phyloP scores from a whole-genome alignment of 1,140 invertebrate genomes.

The Diploscapter pachys region DNA sequence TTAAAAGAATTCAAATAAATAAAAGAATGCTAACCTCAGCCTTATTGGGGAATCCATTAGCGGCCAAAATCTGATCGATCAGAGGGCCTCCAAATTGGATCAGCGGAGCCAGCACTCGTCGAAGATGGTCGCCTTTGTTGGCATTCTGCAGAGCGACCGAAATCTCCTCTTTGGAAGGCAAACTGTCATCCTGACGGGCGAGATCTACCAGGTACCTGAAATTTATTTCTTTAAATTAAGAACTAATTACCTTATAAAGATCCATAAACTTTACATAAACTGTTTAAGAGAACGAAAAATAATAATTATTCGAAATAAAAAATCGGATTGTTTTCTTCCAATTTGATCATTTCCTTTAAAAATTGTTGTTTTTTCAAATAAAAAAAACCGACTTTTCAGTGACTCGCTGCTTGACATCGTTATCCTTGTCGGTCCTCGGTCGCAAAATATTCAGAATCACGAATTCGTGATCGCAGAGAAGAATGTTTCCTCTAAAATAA shows the following conservation, averaged over 20 bases:
- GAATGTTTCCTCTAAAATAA: slow-evolving; percentile 85
- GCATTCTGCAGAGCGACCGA: slow-evolving; percentile 61
- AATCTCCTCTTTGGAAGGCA: slow-evolving; percentile 46
- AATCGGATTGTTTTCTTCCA: not conserved
- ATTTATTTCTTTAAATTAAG: not conserved
- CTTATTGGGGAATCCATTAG: slow-evolving; percentile 3
- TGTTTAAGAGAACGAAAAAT: not conserved
- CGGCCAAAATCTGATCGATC: slow-evolving; percentile 79
- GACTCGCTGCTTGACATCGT: slow-evolving; percentile 85
- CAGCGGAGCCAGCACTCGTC: slow-evolving; percentile 80
- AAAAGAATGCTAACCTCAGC: not conserved
- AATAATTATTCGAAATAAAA: too few relatives aligned
- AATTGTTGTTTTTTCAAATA: not conserved
- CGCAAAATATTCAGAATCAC: slow-evolving; percentile 87
- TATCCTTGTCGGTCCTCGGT: slow-evolving; percentile 81
- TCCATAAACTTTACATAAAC: slow-evolving; percentile 9
- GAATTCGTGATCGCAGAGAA: slow-evolving; percentile 86
- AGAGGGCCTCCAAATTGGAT: slow-evolving; percentile 78
- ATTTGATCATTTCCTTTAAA: not conserved
- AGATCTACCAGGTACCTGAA: slow-evolving; percentile 53
- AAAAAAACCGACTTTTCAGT: slow-evolving; percentile 77
- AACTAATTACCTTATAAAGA: slow-evolving; percentile 10
- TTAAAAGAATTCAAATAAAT: not conserved
- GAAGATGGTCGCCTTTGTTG: slow-evolving; percentile 75
- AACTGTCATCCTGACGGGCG: slow-evolving; percentile 37